phyloP scores from a whole-genome alignment of 1,140 invertebrate genomes.

The Samia ricini region DNA sequence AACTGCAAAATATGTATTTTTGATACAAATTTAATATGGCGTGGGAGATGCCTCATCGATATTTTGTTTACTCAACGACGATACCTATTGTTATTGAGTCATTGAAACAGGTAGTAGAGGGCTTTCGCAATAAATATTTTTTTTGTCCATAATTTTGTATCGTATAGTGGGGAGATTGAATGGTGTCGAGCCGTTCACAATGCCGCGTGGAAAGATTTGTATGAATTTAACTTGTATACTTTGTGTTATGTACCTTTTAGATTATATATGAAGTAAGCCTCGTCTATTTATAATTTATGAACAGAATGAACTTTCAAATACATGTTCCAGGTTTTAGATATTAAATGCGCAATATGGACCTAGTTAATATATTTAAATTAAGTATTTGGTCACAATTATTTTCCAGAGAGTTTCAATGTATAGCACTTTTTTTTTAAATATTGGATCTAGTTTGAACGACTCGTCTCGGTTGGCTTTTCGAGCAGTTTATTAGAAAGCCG shows the following conservation, averaged over 20 bases:
- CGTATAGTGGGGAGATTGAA: slow-evolving; percentile 33
- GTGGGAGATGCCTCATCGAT: slow-evolving; percentile 54
- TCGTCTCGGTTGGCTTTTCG: background rate
- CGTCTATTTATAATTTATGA: background rate
- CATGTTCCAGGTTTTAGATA: too few species aligned
- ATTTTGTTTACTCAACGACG: background rate
- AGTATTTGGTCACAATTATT: too few species aligned
- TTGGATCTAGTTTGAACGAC: background rate
- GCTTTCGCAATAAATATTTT: slow-evolving; percentile 51
- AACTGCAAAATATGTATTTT: slow-evolving; percentile 19
- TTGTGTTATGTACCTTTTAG: slow-evolving; percentile 8
- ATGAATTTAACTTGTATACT: slow-evolving; percentile 41
- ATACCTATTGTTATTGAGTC: slow-evolving; percentile 17
- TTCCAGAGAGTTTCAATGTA: too few species aligned
- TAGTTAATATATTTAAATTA: too few species aligned
- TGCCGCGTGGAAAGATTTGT: slow-evolving; percentile 24
- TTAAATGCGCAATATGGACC: too few species aligned
- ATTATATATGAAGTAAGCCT: background rate
- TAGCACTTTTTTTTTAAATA: background rate
- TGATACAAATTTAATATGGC: slow-evolving; percentile 26
- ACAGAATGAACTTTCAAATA: too few species aligned
- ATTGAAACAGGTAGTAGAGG: slow-evolving; percentile 57
- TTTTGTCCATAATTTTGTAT: slow-evolving; percentile 50
- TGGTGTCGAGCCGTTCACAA: slow-evolving; percentile 20
- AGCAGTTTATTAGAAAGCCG: background rate